Conservation (phyloP, 2,888 invertebrate species). For the Synergus gifuensis region DNA sequence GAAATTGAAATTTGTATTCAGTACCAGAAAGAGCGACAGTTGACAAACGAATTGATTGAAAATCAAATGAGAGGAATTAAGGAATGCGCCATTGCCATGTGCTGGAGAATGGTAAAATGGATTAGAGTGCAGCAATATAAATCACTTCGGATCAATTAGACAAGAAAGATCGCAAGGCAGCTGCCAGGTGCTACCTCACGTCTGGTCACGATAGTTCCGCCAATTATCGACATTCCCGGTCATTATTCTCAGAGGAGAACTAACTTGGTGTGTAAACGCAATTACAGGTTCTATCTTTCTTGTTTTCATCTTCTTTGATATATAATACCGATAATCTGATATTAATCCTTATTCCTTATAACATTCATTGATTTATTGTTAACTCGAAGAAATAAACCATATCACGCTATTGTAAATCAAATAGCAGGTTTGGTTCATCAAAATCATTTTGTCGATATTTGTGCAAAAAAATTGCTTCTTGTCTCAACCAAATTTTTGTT, state of each 20-base stretch:
- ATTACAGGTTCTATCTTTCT: conserved; percentile 4
- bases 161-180: conserved; percentile 69
- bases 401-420: no score
- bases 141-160: conserved; percentile 75
- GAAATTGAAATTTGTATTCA: no score
- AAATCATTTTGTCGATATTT: no score
- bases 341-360: neutral
- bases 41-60: neutral
- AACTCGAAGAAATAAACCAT: neutral
- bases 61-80: neutral
- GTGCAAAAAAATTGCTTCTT: no score
- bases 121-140: conserved; percentile 54
- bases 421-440: no score
- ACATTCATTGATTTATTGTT: neutral
- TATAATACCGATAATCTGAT: neutral
- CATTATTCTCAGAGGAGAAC: conserved; percentile 67
- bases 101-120: conserved; percentile 43
- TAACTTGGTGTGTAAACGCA: conserved; percentile 41
- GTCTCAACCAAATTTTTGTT: no score
- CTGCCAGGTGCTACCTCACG: conserved; percentile 64
- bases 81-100: conserved; percentile 28
- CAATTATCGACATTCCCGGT: conserved; percentile 74
- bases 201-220: conserved; percentile 63
- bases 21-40: neutral
- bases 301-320: neutral